Base-by-base conservation (phyloP, 1,140 invertebrate species). In the Amyelois transitella region DNA sequence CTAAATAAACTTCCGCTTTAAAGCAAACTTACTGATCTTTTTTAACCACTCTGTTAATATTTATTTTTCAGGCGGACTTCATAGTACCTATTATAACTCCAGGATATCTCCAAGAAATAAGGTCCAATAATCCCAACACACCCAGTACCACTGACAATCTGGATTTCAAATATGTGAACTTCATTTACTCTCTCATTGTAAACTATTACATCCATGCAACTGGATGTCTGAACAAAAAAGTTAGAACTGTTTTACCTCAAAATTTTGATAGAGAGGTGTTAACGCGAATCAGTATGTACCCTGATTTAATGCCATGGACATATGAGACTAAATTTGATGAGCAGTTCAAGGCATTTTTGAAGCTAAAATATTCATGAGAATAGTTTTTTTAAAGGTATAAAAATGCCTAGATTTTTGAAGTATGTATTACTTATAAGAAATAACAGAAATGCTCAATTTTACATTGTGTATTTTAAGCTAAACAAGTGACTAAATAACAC, bases 191-290 rank as follows among this genome's bases (percentile, higher is more conserved):
- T 53, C 72, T 89, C 49, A 87, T 89, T 58, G 76, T 81, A 2
- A 82, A 78, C 47, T 64, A 89, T 55, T 89, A 88, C 53, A 87
- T 88, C 44, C 76, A 88, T 75, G 83, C 73, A 19, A 78, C 70
- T 25, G 86, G 87, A 7, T 89, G 87, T 58, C 60, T 88, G 0
- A 89, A 89, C 69, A 81, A 75, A 24, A 88, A 88, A 81, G 82
- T 89, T 0, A 75, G 88, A 45, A 79, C 83, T 72, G 80, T 89
- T 17, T 51, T 89, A 14, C 82, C 88, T 6, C 64, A 76, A 55
- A 77, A 80, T 69, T 69, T 73, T 10, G 76, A 81, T 67, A 66
- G 74, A n/a, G 67, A 78, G 64, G 62, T 86, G 25, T 61, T 85
- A 10, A 60, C 52, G 28, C 66, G 76, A 54, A 73, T 89, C 5